Percentiles rank a stretch among this genome's conserved stretches.
These are phyloP conservation scores for Drosophila lacertosa DNA, from an alignment of 1,140 invertebrate species.

Conservation along the genomic window DNA sequence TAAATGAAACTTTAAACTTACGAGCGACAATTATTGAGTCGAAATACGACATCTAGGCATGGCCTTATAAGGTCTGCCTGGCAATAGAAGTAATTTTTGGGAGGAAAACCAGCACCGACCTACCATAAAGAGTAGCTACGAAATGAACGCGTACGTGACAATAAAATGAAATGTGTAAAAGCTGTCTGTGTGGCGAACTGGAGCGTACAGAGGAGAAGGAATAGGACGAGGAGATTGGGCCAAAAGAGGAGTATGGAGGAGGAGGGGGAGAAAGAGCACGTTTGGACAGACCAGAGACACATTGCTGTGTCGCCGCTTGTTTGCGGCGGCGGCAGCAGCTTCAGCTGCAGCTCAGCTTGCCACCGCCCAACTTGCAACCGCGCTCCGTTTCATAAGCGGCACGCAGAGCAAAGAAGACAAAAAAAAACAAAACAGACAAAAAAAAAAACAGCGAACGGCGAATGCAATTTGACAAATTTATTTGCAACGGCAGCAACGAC, in stretches of 20 bases:
- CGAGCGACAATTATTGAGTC: slow-evolving; percentile 8
- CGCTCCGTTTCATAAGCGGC: slow-evolving; percentile 9
- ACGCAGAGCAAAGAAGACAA: slow-evolving; percentile 14
- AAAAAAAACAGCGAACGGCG: slow-evolving; percentile 55
- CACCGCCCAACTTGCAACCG: neutral
- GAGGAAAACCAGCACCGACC: slow-evolving; percentile 44
- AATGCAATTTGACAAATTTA: slow-evolving; percentile 80
- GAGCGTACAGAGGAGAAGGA: slow-evolving; percentile 39
- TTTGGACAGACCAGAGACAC: slow-evolving; percentile 1
- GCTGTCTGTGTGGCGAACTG: slow-evolving; percentile 36
- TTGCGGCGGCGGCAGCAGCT: slow-evolving; percentile 36
- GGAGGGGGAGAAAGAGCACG: neutral
- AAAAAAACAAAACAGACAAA: too few species aligned
- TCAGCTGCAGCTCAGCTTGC: neutral
- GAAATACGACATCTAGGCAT: slow-evolving; percentile 23
- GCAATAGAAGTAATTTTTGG: slow-evolving; percentile 65
- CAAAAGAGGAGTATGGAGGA: neutral
- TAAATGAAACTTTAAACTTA: slow-evolving; percentile 16
- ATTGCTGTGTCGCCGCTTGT: slow-evolving; percentile 44
- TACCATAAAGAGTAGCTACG: slow-evolving; percentile 69
- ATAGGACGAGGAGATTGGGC: too few species aligned
- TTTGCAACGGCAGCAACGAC: slow-evolving; percentile 52
- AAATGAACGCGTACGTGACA: slow-evolving; percentile 72
- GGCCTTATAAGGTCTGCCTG: slow-evolving; percentile 50
- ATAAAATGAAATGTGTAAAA: slow-evolving; percentile 81